Percentiles rank a stretch among this genome's conserved stretches.
phyloP scores from a whole-genome alignment of 2,113 vertebrate genomes.

The Scophthalmus maximus region DNA sequence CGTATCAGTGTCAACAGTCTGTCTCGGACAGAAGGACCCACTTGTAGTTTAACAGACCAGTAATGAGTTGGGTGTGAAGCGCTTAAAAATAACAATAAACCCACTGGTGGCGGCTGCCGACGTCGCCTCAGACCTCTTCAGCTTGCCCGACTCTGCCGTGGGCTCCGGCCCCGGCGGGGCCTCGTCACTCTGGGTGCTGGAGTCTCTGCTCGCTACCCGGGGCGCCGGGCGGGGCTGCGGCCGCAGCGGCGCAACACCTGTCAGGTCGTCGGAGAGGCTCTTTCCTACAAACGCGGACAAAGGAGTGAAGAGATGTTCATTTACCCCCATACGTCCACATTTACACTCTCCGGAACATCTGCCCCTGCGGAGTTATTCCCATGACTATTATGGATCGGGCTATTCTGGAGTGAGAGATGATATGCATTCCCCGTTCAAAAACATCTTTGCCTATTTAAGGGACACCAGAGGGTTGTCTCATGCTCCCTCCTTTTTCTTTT shows the following conservation, averaged over 20 bases:
- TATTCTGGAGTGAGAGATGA: slow-evolving; percentile 78
- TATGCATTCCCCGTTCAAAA: slow-evolving; percentile 77
- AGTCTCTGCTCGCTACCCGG: slow-evolving; percentile 84
- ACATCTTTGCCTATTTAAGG: slow-evolving; percentile 73
- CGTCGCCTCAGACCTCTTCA: slow-evolving; percentile 23
- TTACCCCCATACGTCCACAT: slow-evolving; percentile 50
- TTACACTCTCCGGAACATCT: slow-evolving; percentile 64
- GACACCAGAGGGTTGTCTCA: slow-evolving; percentile 36
- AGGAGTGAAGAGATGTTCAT: slow-evolving; percentile 66
- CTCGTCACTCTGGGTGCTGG: slow-evolving; percentile 89
- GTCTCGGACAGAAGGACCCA: too few species aligned
- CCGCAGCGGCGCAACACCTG: slow-evolving; percentile 52
- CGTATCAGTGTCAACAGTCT: too few species aligned
- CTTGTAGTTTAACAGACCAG: too few species aligned
- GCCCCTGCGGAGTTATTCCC: slow-evolving; percentile 61
- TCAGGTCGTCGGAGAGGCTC: slow-evolving; percentile 81
- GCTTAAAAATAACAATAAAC: slow-evolving; percentile 44
- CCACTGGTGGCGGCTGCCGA: slow-evolving; percentile 59
- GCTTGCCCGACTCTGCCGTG: slow-evolving; percentile 31
- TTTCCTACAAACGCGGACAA: slow-evolving; percentile 78
- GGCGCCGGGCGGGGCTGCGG: slow-evolving; percentile 57
- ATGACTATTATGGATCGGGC: slow-evolving; percentile 75
- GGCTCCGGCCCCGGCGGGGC: slow-evolving; percentile 13
- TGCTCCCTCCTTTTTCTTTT: slow-evolving; percentile 55
- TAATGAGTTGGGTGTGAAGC: slow-evolving; percentile 1